These are phyloP conservation scores for Temnothorax rugatulus DNA, from an alignment of 2,888 invertebrate genomes.

Conservation along the genomic window DNA sequence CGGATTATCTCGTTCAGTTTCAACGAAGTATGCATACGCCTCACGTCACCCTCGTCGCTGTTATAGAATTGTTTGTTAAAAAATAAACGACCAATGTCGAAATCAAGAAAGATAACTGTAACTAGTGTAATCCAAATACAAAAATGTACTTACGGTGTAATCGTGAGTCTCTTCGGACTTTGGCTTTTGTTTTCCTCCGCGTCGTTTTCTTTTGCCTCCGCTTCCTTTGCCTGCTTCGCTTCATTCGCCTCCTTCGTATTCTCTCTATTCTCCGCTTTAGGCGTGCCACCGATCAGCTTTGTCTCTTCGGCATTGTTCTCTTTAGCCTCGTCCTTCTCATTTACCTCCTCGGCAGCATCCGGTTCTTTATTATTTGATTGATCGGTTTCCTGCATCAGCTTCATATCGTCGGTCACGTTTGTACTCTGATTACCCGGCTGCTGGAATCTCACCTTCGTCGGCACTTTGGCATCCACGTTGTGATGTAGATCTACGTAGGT, in stretches of 20 bases:
- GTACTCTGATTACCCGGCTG: constrained; percentile 88
- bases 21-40: constrained; percentile 99
- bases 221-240: constrained; percentile 81
- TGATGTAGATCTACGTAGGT: constrained; percentile 97
- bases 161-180: constrained; percentile 88
- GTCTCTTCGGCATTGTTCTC: constrained; percentile 83
- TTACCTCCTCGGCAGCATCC: constrained; percentile 77
- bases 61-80: constrained; percentile 63
- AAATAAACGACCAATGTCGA: neutral
- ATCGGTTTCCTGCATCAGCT: constrained; percentile 77
- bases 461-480: constrained; percentile 92
- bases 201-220: constrained; percentile 82
- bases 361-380: constrained; percentile 68
- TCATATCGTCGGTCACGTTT: constrained; percentile 84
- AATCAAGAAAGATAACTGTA: neutral
- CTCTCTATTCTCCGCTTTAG: constrained; percentile 82
- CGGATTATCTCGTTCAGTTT: constrained; percentile 99
- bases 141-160: constrained; percentile 88
- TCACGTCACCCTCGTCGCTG: constrained; percentile 97
- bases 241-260: constrained; percentile 82
- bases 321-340: constrained; percentile 79
- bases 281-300: constrained; percentile 78
- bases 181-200: constrained; percentile 85
- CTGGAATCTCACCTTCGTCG: constrained; percentile 95
- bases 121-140: constrained; percentile 69